Evolutionary conservation across 53 echinoderm and acorn worm species (phyloP), one percentile per base, ranked within the genome.

Genomic region (Patiria pectinifera): DNA sequence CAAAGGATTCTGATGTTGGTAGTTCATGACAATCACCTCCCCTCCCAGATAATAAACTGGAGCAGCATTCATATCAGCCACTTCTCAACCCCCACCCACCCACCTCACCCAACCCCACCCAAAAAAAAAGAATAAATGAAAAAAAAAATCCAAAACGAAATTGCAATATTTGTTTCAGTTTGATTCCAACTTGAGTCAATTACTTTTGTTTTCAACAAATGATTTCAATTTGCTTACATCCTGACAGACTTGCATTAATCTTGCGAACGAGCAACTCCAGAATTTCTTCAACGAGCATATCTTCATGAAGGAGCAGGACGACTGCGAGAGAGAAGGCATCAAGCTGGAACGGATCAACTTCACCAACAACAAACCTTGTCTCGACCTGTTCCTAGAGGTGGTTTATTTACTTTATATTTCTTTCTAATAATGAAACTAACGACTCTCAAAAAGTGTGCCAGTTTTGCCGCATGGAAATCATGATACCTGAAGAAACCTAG

Each of bases 261-360:
- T 99, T 21, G 99, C 99, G 90, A 99, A 99, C 87, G 99, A 99
- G 92, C 97, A 97, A 91, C 83, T 99, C 3, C 99, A 99, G 93
- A 91, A 94, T 19, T 99, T 92, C 93, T 99, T 99, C 94, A 99
- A 99, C 71, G 97, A 97, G 89, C 96, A 99, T 91, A 96, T 99
- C 72, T 99, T 99, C 80, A 91, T 93, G 82, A 91, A 92, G 82
- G 99, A 99, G 85, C 97, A 96, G 80, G 95, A 95, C 48, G 99
- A 99, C 12, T 99, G 97, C 69, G 97, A 97, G 86, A 79, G 78
- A 53, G 97, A 99, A 81, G 97, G 99, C 8, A 95, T 99, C 63
- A 78, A 89, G 10, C 91, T 96, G 78, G 95, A 91, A 44, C 74
- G 75, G 23, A 93, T 99, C 76, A 91, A 92, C 85, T 99, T 93